These are phyloP conservation scores for Cabera pusaria DNA, from an alignment of 2,888 invertebrate species.

Conservation along the genomic window DNA sequence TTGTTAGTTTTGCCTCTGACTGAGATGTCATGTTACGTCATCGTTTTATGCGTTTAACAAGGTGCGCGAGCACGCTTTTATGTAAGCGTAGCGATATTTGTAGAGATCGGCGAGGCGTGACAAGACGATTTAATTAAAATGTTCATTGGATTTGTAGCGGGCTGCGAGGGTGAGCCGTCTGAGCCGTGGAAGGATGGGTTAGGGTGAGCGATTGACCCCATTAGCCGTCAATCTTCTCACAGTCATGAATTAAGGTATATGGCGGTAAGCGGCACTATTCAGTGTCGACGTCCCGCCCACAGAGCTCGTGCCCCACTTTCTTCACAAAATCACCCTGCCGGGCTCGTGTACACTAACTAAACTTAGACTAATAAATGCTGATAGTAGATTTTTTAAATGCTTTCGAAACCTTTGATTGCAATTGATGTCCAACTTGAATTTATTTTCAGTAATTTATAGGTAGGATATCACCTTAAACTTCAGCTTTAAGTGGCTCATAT, in stretches of 20 bases:
- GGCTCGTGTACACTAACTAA: not conserved
- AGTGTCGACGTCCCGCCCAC: conserved; percentile 1
- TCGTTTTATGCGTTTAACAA: conserved; percentile 50
- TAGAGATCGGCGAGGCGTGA: conserved; percentile 4
- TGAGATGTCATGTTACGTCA: conserved; percentile 64
- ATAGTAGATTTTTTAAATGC: no score
- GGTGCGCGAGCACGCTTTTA: conserved; percentile 40
- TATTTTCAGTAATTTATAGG: no score
- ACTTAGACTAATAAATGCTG: conserved; percentile 13
- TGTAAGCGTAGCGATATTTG: conserved; percentile 38
- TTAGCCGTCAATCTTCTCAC: conserved; percentile 31
- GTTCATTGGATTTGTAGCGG: conserved; percentile 18
- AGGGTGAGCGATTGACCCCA: conserved; percentile 41
- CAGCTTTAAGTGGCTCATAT: no score
- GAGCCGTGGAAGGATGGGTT: conserved; percentile 3
- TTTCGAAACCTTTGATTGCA: no score
- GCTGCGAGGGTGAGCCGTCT: not conserved
- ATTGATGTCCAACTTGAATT: no score
- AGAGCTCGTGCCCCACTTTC: conserved; percentile 5
- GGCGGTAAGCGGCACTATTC: conserved; percentile 3
- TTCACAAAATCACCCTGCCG: conserved; percentile 2
- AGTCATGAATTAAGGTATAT: conserved; percentile 6
- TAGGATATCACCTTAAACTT: no score
- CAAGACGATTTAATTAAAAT: conserved; percentile 9
- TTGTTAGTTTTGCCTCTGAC: conserved; percentile 61